A percentile compares a stretch with the other conserved stretches of the same genome.
Evolutionary conservation across 2,113 vertebrate genomes (phyloP).

Genomic region (Bubo blakistoni): DNA sequence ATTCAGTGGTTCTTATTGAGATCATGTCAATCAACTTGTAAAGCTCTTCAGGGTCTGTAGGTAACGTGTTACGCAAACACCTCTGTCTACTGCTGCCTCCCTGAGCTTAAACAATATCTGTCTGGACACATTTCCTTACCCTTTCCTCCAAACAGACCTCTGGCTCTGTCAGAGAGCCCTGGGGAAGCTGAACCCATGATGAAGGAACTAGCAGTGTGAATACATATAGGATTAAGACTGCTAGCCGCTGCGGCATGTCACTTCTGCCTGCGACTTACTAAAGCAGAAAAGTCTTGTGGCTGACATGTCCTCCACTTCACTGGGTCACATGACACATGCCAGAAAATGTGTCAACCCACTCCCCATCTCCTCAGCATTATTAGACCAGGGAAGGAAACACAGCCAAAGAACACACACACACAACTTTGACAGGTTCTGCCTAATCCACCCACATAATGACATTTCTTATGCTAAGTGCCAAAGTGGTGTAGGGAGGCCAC

Average conservation of each 20-base stretch:
- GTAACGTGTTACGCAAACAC: not conserved
- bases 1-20: not conserved
- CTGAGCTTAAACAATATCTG: not conserved
- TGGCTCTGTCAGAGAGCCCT: not conserved
- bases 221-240: not conserved
- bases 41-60: not conserved
- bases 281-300: constrained; percentile 49
- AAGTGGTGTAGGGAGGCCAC: constrained; percentile 42
- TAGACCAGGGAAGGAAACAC: constrained; percentile 41
- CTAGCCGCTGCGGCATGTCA: not conserved
- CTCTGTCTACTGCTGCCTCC: not conserved
- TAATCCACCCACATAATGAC: constrained; percentile 59
- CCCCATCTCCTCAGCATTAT: constrained; percentile 32
- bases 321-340: constrained; percentile 45
- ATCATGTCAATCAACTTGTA: not conserved
- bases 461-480: constrained; percentile 64
- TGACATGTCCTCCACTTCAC: constrained; percentile 41
- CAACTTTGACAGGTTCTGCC: constrained; percentile 66
- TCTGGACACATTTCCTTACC: not conserved
- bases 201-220: not conserved
- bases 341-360: constrained; percentile 60
- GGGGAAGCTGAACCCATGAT: not conserved
- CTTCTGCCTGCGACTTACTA: not conserved
- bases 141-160: not conserved
- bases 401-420: constrained; percentile 5